A percentile compares a stretch with the other conserved stretches of the same genome.
These are phyloP conservation scores for Coreoperca whiteheadi DNA, from an alignment of 2,113 vertebrate genomes.

Conservation along the genomic window DNA sequence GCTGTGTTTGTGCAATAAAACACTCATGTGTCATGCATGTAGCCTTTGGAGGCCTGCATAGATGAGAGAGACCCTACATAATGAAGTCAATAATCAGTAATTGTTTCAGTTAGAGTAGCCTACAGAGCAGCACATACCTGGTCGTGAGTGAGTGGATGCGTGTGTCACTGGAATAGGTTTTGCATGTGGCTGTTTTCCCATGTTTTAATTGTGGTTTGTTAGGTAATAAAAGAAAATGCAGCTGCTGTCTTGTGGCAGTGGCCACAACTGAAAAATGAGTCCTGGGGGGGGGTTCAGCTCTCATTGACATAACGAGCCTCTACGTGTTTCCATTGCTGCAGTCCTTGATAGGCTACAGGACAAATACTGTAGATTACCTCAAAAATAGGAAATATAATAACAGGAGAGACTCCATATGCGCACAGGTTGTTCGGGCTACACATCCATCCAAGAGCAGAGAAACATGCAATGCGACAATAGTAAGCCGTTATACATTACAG, in stretches of 20 bases:
- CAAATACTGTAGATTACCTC: neutral
- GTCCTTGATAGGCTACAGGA: slow-evolving; percentile 28
- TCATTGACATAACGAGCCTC: slow-evolving; percentile 50
- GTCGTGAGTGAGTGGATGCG: slow-evolving; percentile 10
- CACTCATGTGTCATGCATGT: slow-evolving; percentile 37
- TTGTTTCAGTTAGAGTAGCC: slow-evolving; percentile 18
- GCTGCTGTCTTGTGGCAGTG: slow-evolving; percentile 43
- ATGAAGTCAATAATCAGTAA: slow-evolving; percentile 8
- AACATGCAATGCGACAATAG: slow-evolving; percentile 81
- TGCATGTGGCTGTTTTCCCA: slow-evolving; percentile 32
- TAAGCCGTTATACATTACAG: slow-evolving; percentile 58
- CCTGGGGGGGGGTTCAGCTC: slow-evolving; percentile 17
- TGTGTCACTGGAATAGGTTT: neutral
- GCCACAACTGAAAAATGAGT: slow-evolving; percentile 52
- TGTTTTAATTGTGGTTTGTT: slow-evolving; percentile 54
- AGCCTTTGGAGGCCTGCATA: slow-evolving; percentile 1
- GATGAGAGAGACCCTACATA: neutral
- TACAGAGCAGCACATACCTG: slow-evolving; percentile 37
- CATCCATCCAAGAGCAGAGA: slow-evolving; percentile 29
- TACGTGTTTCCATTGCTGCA: slow-evolving; percentile 38
- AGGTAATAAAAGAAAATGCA: slow-evolving; percentile 3
- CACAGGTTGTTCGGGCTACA: slow-evolving; percentile 51
- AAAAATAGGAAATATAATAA: neutral
- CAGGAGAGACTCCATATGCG: slow-evolving; percentile 14
- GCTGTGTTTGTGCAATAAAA: slow-evolving; percentile 28